Conservation (phyloP, 2,113 vertebrate species). For the Morone chrysops region DNA sequence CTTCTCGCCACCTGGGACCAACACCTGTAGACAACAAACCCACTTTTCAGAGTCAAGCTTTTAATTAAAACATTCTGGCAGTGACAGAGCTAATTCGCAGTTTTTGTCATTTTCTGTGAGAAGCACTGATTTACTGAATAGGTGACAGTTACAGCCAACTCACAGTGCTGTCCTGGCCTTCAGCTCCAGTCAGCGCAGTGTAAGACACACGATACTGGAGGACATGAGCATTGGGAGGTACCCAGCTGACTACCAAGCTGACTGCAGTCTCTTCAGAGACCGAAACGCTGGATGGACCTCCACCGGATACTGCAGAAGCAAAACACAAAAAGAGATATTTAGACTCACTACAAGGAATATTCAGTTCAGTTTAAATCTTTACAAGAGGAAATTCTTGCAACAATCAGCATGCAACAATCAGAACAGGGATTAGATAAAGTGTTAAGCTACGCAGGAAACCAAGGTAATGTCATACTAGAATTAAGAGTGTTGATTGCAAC, state of each 20-base stretch:
- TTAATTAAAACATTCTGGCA: too few species aligned
- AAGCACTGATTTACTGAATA: background rate
- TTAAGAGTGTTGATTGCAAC: background rate
- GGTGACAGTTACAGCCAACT: conserved; percentile 21
- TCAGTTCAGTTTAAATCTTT: background rate
- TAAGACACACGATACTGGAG: conserved; percentile 90
- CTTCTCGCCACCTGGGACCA: conserved; percentile 85
- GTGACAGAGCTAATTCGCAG: background rate
- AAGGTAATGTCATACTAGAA: background rate
- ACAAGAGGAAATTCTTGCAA: background rate
- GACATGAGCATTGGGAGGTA: conserved; percentile 85
- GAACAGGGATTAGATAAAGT: background rate
- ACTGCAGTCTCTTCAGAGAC: conserved; percentile 87
- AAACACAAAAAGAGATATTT: background rate
- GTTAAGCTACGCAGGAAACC: too few species aligned
- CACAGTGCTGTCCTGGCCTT: conserved; percentile 77
- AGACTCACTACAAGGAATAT: background rate
- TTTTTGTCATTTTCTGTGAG: background rate
- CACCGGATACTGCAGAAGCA: conserved; percentile 81
- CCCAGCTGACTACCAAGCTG: conserved; percentile 89
- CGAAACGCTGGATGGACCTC: conserved; percentile 85
- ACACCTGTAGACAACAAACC: conserved; percentile 78
- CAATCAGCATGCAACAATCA: background rate
- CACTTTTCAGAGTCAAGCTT: background rate
- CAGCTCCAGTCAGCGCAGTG: conserved; percentile 74